Evolutionary conservation across 2,888 invertebrate species (phyloP).

Genomic region (Lasioglossum zephyrum): DNA sequence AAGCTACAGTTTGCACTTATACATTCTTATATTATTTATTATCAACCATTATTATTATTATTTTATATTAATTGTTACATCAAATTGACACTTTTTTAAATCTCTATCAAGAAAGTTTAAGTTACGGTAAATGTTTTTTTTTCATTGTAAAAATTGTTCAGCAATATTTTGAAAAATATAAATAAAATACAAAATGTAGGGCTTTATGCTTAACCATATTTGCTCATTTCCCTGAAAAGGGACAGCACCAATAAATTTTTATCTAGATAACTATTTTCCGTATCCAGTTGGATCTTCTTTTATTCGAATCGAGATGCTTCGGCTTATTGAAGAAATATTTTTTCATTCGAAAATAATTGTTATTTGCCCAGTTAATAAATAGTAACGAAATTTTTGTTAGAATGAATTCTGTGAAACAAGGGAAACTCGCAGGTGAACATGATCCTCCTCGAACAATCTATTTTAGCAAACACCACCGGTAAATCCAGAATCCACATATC

Average conservation of each 20-base stretch:
- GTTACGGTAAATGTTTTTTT: background rate
- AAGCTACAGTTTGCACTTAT: no score
- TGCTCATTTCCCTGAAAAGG: no score
- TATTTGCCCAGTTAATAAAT: background rate
- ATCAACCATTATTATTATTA: no score
- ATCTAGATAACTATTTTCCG: no score
- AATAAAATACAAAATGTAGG: background rate
- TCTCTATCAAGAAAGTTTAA: background rate
- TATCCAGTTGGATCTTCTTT: no score
- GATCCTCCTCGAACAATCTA: constrained; percentile 63
- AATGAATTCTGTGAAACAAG: background rate
- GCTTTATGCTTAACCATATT: no score
- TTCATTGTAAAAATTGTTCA: background rate
- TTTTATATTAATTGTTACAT: background rate
- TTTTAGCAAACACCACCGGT: constrained; percentile 64
- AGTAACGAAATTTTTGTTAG: background rate
- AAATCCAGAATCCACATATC: constrained; percentile 71
- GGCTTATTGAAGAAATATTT: background rate
- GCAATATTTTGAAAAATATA: background rate
- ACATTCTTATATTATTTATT: no score
- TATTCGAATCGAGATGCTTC: background rate
- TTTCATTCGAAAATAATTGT: background rate
- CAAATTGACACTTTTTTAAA: background rate
- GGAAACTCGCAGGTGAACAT: constrained; percentile 43
- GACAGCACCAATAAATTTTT: no score